phyloP scores from a whole-genome alignment of 2,888 invertebrate species.

The Dysmachus trigonus region DNA sequence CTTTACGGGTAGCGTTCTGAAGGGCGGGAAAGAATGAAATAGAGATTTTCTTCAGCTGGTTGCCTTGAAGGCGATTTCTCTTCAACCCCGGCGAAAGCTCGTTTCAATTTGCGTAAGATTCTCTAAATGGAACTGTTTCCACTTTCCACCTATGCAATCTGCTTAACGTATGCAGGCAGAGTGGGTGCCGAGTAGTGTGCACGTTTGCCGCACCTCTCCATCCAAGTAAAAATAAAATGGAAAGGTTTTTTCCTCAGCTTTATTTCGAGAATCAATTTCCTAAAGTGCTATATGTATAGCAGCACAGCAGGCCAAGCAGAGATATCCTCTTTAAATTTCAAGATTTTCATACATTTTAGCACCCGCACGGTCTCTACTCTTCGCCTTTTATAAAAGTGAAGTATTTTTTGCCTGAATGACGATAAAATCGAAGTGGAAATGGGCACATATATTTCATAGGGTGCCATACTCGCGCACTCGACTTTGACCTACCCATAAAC shows the following conservation, averaged over 20 bases:
- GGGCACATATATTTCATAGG: neutral
- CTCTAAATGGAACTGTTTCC: neutral
- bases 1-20: neutral
- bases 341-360: neutral
- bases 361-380: neutral
- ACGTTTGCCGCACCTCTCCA: neutral
- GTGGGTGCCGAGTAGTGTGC: neutral
- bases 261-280: neutral
- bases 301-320: neutral
- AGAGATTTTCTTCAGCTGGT: neutral
- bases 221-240: neutral
- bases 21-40: neutral
- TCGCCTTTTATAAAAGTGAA: neutral
- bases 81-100: neutral
- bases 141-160: conserved; percentile 7
- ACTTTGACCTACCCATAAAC: neutral
- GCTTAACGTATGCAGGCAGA: conserved; percentile 1
- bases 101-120: conserved; percentile 24
- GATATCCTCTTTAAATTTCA: neutral
- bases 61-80: neutral
- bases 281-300: neutral
- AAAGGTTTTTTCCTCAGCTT: neutral
- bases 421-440: neutral
- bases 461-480: neutral
- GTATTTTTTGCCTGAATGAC: neutral